These are phyloP conservation scores for Papilio xuthus DNA, from an alignment of 1,140 invertebrate species.

Conservation along the genomic window DNA sequence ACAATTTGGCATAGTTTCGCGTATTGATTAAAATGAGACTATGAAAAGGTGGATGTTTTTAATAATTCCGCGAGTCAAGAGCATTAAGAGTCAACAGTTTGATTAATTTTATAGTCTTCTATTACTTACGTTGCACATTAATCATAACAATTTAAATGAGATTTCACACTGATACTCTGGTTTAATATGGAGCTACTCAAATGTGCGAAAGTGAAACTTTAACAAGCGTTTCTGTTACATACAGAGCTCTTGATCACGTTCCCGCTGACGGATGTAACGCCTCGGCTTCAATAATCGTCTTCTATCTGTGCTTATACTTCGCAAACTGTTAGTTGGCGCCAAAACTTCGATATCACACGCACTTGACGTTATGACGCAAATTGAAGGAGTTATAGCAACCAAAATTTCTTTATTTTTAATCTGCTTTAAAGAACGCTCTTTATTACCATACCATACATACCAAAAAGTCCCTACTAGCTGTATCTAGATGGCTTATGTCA, in stretches of 20 bases:
- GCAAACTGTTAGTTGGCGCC: background rate
- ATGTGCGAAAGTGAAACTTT: slow-evolving; percentile 18
- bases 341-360: slow-evolving; percentile 9
- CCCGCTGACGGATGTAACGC: slow-evolving; percentile 20
- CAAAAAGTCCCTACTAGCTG: background rate
- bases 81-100: background rate
- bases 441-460: no score
- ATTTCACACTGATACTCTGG: no score
- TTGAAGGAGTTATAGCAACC: background rate
- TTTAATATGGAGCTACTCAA: background rate
- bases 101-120: no score
- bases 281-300: background rate
- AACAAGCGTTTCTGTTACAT: background rate
- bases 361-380: background rate
- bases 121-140: no score
- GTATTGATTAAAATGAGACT: no score
- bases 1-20: no score
- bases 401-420: background rate
- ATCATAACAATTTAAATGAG: no score
- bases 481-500: no score
- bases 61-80: background rate
- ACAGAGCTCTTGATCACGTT: slow-evolving; percentile 25
- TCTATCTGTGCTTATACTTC: background rate
- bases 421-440: background rate
- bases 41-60: no score